A percentile compares a stretch with the other conserved stretches of the same genome.
phyloP scores from a whole-genome alignment of 2,888 invertebrate species.

The Lapara coniferarum region DNA sequence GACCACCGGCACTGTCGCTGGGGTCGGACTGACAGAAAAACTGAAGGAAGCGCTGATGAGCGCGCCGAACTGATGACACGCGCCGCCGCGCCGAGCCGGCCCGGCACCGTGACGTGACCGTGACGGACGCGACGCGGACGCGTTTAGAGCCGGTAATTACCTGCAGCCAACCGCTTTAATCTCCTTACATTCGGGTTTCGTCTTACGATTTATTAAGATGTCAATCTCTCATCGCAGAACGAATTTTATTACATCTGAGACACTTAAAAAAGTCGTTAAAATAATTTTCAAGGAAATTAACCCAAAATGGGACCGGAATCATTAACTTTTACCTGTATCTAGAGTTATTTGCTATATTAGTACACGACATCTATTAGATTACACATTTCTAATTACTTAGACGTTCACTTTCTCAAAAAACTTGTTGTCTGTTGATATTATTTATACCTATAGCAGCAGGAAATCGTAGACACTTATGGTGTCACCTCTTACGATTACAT shows the following conservation, averaged over 20 bases:
- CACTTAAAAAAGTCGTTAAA: conserved; percentile 23
- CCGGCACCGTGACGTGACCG: conserved; percentile 42
- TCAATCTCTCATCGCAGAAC: conserved; percentile 19
- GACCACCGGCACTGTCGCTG: conserved; percentile 7
- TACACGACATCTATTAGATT: too few relatives aligned
- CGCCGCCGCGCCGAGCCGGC: conserved; percentile 32
- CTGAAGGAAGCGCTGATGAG: conserved; percentile 17
- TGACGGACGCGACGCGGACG: conserved; percentile 31
- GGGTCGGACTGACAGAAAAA: conserved; percentile 6
- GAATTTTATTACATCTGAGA: conserved; percentile 14
- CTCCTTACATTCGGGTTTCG: conserved; percentile 20
- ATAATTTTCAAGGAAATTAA: conserved; percentile 10
- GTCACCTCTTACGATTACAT: too few relatives aligned
- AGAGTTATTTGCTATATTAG: conserved; percentile 1
- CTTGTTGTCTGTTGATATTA: neutral
- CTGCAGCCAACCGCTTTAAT: conserved; percentile 13
- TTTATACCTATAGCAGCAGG: too few relatives aligned
- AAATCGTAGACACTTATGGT: too few relatives aligned
- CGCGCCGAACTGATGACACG: conserved; percentile 24
- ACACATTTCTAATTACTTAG: neutral
- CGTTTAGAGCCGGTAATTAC: conserved; percentile 24
- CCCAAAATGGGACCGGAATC: conserved; percentile 5
- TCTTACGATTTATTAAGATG: conserved; percentile 25
- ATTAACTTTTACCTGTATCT: conserved; percentile 5
- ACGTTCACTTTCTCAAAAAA: neutral